Evolutionary conservation across 2,888 invertebrate genomes (phyloP).

Genomic region (Hydrotaea diabolus): DNA sequence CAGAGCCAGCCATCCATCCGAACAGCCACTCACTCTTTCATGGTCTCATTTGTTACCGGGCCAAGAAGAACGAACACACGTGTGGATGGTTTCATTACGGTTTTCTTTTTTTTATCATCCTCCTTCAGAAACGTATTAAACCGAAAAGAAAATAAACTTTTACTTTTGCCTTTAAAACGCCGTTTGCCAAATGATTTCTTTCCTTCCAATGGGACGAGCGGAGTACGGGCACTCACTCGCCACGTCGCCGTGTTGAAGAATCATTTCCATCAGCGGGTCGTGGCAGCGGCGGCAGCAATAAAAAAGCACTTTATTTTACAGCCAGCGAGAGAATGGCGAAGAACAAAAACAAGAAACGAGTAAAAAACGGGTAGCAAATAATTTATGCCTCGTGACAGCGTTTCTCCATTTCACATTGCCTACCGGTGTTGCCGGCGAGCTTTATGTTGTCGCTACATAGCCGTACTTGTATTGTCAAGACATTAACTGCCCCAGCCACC

Average conservation of each 20-base stretch:
- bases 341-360: background rate
- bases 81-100: background rate
- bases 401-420: constrained; percentile 43
- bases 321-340: constrained; percentile 38
- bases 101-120: constrained; percentile 34
- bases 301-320: constrained; percentile 63
- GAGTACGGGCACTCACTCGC: constrained; percentile 16
- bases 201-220: background rate
- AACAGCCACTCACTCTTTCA: background rate
- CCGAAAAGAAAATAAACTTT: constrained; percentile 48
- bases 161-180: constrained; percentile 48
- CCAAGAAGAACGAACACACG: constrained; percentile 9
- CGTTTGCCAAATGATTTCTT: constrained; percentile 51
- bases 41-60: constrained; percentile 46
- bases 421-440: constrained; percentile 18
- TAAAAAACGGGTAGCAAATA: constrained; percentile 43
- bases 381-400: constrained; percentile 53
- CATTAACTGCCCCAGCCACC: constrained; percentile 35
- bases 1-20: constrained; percentile 29
- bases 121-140: constrained; percentile 23
- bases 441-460: constrained; percentile 19
- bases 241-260: constrained; percentile 28
- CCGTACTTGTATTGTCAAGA: constrained; percentile 15
- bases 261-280: constrained; percentile 32
- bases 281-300: constrained; percentile 47